Evolutionary conservation across 2,888 invertebrate genomes (phyloP), one percentile per base, ranked within the genome.

Genomic region (Drosophila multiciliata): DNA sequence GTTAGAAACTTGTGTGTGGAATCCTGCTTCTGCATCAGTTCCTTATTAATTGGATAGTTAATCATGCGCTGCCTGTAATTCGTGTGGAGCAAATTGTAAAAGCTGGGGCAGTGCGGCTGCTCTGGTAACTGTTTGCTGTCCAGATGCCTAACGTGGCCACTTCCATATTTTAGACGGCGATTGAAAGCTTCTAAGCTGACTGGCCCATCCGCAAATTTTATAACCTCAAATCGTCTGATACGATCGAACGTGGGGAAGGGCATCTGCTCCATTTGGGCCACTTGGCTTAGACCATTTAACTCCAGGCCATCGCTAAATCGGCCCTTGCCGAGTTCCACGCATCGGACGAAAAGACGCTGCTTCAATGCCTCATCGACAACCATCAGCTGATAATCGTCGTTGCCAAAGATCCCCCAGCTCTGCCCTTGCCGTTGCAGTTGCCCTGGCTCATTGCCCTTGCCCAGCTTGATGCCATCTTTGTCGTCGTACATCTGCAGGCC

Each of bases 181-280:
- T 74, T 55, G 33, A 87, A 87, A 12, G 75, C 73, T 23, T 66
- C 45, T 12, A 26, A 36, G 32, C 53, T 61, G 8, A 68, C 82
- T 2, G 84, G 87, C 0, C 87, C 87, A 38, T 89, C 84, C 0
- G 87, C 73, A 36, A 84, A 89, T 35, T 82, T 79, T 15, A 78
- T 78, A 15, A 59, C 64, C 49, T 76, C 62, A 20, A 89, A 82
- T 29, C 72, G 87, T 9, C 53, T 55, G 20, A 73, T 61, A 17
- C 82, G 82, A 11, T 85, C 82, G 26, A 89, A 38, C 7, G 70
- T 54, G n/a, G 69, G 73, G 23, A 78, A 74, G 36, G 55, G 67
- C 5, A 62, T 48, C 48, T 59, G 67, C 35, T 73, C 65, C 23
- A 26, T 70, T 15, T 45, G 20, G 48, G 0, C 6, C 7, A 48